Evolutionary conservation across 2,888 invertebrate genomes (phyloP).

Genomic region (Xestia rhomboidea): DNA sequence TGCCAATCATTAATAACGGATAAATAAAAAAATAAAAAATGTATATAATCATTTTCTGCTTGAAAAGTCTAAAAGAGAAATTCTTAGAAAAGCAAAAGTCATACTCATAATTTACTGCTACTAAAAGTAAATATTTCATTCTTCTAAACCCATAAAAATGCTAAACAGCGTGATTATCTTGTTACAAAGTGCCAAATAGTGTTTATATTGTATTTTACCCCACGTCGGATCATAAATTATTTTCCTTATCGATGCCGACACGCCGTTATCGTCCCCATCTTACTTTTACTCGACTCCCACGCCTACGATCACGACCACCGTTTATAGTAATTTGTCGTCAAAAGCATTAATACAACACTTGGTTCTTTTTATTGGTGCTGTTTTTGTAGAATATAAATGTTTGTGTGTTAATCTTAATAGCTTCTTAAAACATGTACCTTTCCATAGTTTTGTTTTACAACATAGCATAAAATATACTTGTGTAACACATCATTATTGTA

Average conservation of each 20-base stretch:
- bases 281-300: constrained; percentile 80
- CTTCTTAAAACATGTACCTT: constrained; percentile 41
- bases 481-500: constrained; percentile 83
- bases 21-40: not conserved
- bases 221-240: constrained; percentile 76
- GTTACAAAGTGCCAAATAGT: constrained; percentile 65
- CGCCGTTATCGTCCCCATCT: constrained; percentile 80
- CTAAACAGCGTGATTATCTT: constrained; percentile 63
- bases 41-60: not conserved
- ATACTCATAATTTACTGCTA: constrained; percentile 30
- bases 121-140: constrained; percentile 64
- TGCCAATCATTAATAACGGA: not conserved
- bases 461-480: constrained; percentile 74
- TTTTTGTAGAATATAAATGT: constrained; percentile 63
- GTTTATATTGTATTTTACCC: constrained; percentile 69
- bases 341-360: constrained; percentile 75
- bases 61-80: constrained; percentile 12
- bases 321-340: constrained; percentile 82
- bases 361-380: constrained; percentile 71
- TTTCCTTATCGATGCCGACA: constrained; percentile 80
- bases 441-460: constrained; percentile 60
- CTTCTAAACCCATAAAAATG: constrained; percentile 64
- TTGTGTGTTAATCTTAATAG: constrained; percentile 45
- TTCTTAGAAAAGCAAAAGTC: constrained; percentile 20
- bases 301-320: constrained; percentile 77